These are phyloP conservation scores for Holothuria scabra DNA, from an alignment of 53 echinoderm and acorn worm species.

Conservation along the genomic window DNA sequence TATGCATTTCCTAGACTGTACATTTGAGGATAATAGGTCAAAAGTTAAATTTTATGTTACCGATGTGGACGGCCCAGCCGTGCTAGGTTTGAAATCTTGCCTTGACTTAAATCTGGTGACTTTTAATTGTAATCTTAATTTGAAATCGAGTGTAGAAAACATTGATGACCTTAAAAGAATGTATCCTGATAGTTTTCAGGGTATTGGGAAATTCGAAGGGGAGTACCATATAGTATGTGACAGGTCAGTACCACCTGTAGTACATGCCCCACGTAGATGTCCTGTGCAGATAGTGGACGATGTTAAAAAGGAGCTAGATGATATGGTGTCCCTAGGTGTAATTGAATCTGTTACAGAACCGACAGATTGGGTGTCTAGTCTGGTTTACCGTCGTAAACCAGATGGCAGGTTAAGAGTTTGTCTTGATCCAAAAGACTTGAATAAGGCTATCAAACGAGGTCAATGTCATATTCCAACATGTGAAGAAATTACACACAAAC, in stretches of 20 bases:
- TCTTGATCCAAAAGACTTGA: too few relatives aligned
- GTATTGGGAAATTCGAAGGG: conserved; percentile 63
- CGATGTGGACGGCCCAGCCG: conserved; percentile 56
- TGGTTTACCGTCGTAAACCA: too few relatives aligned
- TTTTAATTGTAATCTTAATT: conserved; percentile 21
- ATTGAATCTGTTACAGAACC: conserved; percentile 38
- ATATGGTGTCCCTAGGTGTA: conserved; percentile 56
- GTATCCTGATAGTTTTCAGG: conserved; percentile 68
- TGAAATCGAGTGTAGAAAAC: background rate
- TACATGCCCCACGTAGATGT: conserved; percentile 66
- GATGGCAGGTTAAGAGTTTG: too few relatives aligned
- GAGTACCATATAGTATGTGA: conserved; percentile 62
- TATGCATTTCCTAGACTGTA: conserved; percentile 43
- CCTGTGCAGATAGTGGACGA: conserved; percentile 63
- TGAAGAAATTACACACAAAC: too few relatives aligned
- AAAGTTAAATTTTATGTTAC: conserved; percentile 51
- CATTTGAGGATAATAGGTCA: conserved; percentile 3
- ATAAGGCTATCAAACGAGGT: too few relatives aligned
- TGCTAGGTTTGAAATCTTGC: conserved; percentile 57
- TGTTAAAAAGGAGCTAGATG: conserved; percentile 66
- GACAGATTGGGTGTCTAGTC: too few relatives aligned
- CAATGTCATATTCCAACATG: too few relatives aligned
- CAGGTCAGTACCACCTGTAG: conserved; percentile 56
- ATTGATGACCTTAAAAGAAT: conserved; percentile 51
- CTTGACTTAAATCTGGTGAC: too few relatives aligned